Percentiles rank a stretch among this genome's conserved stretches.
Evolutionary conservation across 2,113 vertebrate genomes (phyloP).

Genomic region (Gopherus evgoodei): DNA sequence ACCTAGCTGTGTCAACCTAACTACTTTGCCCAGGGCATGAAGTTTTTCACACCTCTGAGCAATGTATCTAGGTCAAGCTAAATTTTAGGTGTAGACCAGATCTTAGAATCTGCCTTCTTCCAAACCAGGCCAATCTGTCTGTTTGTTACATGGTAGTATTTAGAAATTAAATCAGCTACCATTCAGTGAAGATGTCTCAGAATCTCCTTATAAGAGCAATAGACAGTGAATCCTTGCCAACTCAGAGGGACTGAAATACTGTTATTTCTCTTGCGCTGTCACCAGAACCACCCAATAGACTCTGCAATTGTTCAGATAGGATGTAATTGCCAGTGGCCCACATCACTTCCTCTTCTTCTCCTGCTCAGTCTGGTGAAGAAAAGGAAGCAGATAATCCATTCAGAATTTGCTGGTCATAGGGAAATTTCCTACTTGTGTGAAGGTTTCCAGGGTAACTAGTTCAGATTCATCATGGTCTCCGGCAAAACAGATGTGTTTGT

Average conservation of each 20-base stretch:
- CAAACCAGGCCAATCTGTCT: neutral
- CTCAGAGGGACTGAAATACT: neutral
- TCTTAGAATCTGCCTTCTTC: neutral
- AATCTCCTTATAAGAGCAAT: neutral
- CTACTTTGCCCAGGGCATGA: too few relatives aligned
- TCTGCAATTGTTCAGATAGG: neutral
- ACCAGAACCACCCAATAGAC: neutral
- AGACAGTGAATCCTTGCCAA: neutral
- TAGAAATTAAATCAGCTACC: neutral
- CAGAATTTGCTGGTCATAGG: rapidly evolving
- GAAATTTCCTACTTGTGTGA: neutral
- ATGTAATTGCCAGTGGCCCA: too few relatives aligned
- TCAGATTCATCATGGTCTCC: neutral
- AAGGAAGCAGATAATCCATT: neutral
- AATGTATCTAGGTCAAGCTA: too few relatives aligned
- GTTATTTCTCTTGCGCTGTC: neutral
- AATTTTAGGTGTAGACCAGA: too few relatives aligned
- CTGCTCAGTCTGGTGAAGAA: neutral
- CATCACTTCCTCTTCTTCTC: neutral
- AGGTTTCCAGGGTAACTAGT: neutral
- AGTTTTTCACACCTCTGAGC: too few relatives aligned
- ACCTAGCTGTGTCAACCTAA: neutral
- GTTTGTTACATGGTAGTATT: too few relatives aligned
- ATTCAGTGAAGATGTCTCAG: neutral
- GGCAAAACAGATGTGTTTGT: neutral